These are phyloP conservation scores for Eilema depressum DNA, from an alignment of 2,888 invertebrate genomes.

Conservation along the genomic window DNA sequence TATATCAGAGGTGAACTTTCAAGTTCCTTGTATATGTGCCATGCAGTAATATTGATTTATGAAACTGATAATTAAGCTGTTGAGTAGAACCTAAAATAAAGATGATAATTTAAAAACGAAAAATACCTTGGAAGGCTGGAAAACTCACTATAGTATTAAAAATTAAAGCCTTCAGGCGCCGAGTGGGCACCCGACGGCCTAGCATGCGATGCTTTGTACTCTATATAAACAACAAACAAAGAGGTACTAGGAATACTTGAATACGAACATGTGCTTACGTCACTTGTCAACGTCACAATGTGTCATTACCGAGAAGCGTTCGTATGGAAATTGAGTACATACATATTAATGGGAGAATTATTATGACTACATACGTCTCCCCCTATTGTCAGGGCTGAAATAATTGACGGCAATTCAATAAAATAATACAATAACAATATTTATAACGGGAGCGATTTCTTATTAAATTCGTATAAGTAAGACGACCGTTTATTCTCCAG, in stretches of 20 bases:
- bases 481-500: too few species aligned
- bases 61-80: too few species aligned
- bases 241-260: slow-evolving; percentile 41
- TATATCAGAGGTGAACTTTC: too few species aligned
- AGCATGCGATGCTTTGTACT: slow-evolving; percentile 40
- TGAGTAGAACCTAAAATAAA: too few species aligned
- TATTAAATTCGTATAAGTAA: too few species aligned
- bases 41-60: too few species aligned
- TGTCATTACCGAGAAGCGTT: slow-evolving; percentile 22
- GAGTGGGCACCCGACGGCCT: slow-evolving; percentile 39
- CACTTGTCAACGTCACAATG: slow-evolving; percentile 35
- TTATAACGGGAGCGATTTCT: background rate
- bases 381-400: background rate
- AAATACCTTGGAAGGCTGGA: too few species aligned
- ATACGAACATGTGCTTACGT: slow-evolving; percentile 27
- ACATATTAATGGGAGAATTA: slow-evolving; percentile 8
- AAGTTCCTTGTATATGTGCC: too few species aligned
- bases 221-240: slow-evolving; percentile 47
- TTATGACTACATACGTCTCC: slow-evolving; percentile 9
- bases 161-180: slow-evolving; percentile 40
- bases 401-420: background rate
- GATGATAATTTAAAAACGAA: too few species aligned
- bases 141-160: background rate
- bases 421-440: background rate
- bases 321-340: slow-evolving; percentile 24